A percentile compares a stretch with the other conserved stretches of the same genome.
phyloP scores from a whole-genome alignment of 2,113 vertebrate genomes.

The Rana temporaria region DNA sequence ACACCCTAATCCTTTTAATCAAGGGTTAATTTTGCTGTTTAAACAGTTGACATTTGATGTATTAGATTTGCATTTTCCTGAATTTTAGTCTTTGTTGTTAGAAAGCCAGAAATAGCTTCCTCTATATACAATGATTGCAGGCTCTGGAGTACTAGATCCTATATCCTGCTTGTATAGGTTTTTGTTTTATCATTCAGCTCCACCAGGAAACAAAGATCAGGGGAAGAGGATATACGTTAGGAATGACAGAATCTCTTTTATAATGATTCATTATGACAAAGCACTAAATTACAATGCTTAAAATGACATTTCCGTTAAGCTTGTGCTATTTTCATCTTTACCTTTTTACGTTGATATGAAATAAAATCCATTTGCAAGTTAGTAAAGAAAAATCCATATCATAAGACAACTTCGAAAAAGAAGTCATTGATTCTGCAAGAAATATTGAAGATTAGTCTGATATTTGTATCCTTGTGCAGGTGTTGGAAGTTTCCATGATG shows the following conservation, averaged over 20 bases:
- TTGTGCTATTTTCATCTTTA: neutral
- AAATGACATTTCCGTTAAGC: neutral
- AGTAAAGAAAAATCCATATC: too few species aligned
- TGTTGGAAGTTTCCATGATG: too few species aligned
- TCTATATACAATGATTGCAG: slow-evolving; percentile 31
- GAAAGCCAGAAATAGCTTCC: slow-evolving; percentile 36
- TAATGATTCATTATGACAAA: slow-evolving; percentile 9
- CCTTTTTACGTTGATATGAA: neutral
- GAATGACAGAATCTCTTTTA: neutral
- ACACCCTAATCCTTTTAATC: too few species aligned
- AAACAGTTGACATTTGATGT: neutral
- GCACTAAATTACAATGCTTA: neutral
- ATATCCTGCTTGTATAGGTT: slow-evolving; percentile 33
- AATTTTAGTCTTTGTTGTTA: slow-evolving; percentile 15
- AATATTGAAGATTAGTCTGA: too few species aligned
- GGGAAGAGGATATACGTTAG: slow-evolving; percentile 40
- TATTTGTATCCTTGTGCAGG: too few species aligned
- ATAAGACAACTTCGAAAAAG: too few species aligned
- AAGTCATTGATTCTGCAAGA: too few species aligned
- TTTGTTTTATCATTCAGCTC: slow-evolving; percentile 19
- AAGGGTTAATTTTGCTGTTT: too few species aligned
- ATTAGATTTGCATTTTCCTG: slow-evolving; percentile 26
- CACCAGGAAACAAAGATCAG: slow-evolving; percentile 35
- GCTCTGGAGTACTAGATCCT: slow-evolving; percentile 33
- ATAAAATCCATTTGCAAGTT: too few species aligned